Evolutionary conservation across 2,888 invertebrate species (phyloP).

Genomic region (Boloria euphrosyne): DNA sequence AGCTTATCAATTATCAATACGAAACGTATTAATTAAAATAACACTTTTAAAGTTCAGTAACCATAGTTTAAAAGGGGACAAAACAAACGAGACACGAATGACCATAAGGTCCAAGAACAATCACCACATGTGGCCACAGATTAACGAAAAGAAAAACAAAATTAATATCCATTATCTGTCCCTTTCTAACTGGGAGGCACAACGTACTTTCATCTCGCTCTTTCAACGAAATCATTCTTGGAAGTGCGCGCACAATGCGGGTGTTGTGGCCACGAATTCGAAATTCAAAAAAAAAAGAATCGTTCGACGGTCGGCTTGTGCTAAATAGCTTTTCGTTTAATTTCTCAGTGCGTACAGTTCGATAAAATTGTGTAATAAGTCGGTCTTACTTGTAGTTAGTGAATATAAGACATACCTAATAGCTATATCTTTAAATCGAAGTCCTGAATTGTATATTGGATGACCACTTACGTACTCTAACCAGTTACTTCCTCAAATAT

Average conservation of each 20-base stretch:
- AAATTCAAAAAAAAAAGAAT: slow-evolving; percentile 66
- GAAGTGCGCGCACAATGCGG: slow-evolving; percentile 79
- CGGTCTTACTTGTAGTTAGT: no score
- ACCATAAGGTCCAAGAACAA: slow-evolving; percentile 81
- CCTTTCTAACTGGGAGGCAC: slow-evolving; percentile 42
- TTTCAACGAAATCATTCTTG: slow-evolving; percentile 77
- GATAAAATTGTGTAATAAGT: slow-evolving; percentile 14
- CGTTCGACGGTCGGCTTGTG: slow-evolving; percentile 55
- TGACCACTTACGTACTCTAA: no score
- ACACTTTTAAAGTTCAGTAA: slow-evolving; percentile 70
- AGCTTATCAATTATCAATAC: slow-evolving; percentile 27
- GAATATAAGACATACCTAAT: no score
- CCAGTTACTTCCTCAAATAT: no score
- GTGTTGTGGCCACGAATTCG: slow-evolving; percentile 75
- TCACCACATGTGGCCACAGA: slow-evolving; percentile 81
- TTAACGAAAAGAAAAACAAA: slow-evolving; percentile 79
- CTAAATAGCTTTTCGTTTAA: slow-evolving; percentile 63
- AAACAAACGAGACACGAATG: slow-evolving; percentile 59
- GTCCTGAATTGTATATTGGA: no score
- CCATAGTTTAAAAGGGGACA: slow-evolving; percentile 53
- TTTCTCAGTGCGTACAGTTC: slow-evolving; percentile 45
- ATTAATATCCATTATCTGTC: slow-evolving; percentile 59
- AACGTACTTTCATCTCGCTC: slow-evolving; percentile 48
- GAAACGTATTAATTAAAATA: slow-evolving; percentile 75
- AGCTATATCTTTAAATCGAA: no score